These are phyloP conservation scores for Plestiodon gilberti DNA, from an alignment of 2,113 vertebrate genomes.

Conservation along the genomic window DNA sequence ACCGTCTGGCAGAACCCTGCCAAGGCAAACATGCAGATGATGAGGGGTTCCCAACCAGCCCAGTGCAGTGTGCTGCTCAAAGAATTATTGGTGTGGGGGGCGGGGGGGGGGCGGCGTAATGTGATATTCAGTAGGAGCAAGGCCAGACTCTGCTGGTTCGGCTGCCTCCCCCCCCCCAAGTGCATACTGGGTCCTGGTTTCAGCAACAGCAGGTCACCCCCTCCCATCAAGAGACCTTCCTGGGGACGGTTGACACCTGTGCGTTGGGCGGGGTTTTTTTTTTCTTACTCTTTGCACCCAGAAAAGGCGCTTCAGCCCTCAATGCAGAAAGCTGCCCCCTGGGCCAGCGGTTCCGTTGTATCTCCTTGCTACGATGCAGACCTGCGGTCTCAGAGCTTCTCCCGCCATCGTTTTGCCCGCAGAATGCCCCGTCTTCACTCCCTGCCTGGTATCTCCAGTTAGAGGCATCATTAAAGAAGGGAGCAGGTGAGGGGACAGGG, in stretches of 20 bases:
- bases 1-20: constrained; percentile 82
- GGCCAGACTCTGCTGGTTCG: constrained; percentile 85
- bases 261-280: too few relatives aligned
- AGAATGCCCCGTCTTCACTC: too few relatives aligned
- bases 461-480: too few relatives aligned
- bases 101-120: neutral
- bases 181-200: neutral
- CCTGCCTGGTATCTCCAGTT: too few relatives aligned
- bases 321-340: too few relatives aligned
- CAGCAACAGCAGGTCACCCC: neutral
- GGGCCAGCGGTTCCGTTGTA: too few relatives aligned
- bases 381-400: too few relatives aligned
- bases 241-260: neutral
- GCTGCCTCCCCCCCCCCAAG: constrained; percentile 82
- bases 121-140: constrained; percentile 82
- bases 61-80: constrained; percentile 79
- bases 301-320: too few relatives aligned
- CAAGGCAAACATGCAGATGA: constrained; percentile 81
- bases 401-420: too few relatives aligned
- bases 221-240: neutral
- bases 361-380: too few relatives aligned
- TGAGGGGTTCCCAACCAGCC: constrained; percentile 80
- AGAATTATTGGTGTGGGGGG: constrained; percentile 76
- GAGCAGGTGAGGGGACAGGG: neutral
- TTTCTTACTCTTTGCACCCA: too few relatives aligned